phyloP scores from a whole-genome alignment of 2,888 invertebrate genomes.

The Agrochola lychnidis region DNA sequence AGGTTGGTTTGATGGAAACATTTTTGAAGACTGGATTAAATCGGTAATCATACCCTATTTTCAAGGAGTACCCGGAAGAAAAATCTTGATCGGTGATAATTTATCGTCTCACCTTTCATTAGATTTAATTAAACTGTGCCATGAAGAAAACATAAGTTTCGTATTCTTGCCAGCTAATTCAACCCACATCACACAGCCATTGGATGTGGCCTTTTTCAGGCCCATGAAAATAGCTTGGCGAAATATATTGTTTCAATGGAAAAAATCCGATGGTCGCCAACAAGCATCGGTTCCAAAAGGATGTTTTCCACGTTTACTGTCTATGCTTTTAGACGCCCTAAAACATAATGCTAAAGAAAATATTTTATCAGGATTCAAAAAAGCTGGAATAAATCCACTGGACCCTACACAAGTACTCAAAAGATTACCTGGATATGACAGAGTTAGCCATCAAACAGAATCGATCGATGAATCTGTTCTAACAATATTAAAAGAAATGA shows the following conservation, averaged over 20 bases:
- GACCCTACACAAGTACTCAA: constrained; percentile 40
- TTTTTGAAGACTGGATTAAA: constrained; percentile 70
- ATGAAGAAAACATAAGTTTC: constrained; percentile 52
- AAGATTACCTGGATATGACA: constrained; percentile 50
- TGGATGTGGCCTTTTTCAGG: constrained; percentile 60
- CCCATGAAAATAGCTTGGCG: constrained; percentile 58
- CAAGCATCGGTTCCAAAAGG: constrained; percentile 48
- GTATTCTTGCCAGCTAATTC: constrained; percentile 57
- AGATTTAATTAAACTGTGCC: constrained; percentile 36
- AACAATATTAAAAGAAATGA: constrained; percentile 39
- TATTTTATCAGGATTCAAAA: constrained; percentile 66
- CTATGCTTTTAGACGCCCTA: constrained; percentile 58
- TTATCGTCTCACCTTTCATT: constrained; percentile 51
- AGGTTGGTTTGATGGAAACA: constrained; percentile 74
- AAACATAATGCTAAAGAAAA: constrained; percentile 47
- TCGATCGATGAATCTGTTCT: constrained; percentile 46
- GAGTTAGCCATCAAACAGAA: constrained; percentile 45
- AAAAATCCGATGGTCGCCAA: constrained; percentile 41
- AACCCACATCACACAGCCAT: constrained; percentile 57
- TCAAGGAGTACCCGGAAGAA: constrained; percentile 29
- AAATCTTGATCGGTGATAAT: constrained; percentile 57
- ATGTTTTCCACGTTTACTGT: constrained; percentile 66
- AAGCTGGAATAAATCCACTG: constrained; percentile 44
- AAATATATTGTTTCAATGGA: constrained; percentile 46
- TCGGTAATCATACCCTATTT: constrained; percentile 47